Evolutionary conservation across 1,140 invertebrate genomes (phyloP), one percentile per base, ranked within the genome.

Genomic region (Portunus trituberculatus): DNA sequence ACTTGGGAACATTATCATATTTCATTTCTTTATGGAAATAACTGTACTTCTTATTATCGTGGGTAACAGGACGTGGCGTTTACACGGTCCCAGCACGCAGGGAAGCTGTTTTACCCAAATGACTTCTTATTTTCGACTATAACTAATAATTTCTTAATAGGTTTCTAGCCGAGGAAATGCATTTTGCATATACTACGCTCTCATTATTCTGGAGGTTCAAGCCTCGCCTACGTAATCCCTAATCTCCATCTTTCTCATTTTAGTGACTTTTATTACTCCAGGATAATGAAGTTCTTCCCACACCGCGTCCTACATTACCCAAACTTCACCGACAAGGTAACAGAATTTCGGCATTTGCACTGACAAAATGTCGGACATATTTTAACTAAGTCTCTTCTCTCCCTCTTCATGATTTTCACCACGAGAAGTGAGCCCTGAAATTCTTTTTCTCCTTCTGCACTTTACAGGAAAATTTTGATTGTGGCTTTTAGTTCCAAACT

Each of bases 241-340:
- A n/a, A 76, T 76, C 67, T n/a, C n/a, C 67, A 76, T 76, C 67
- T 76, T 76, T 76, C 67, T 76, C 67, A 76, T 76, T 76, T 76
- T 25, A 76, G 67, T 25, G 67, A 76, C 67, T 59, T 59, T 59
- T 59, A 59, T 59, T 76, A 76, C 67, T 76, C 67, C 20, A 76
- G 67, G 20, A 76, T 76, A 76, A 76, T 76, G 67, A 76, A 76
- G 67, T n/a, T 76, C 67, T 76, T 76, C 16, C 67, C 67, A 2
- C 67, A 76, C 10, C 25, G 67, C 20, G 67, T 76, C 67, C 67
- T 76, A 8, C 67, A n/a, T 76, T 76, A 76, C 67, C 67, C 67
- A 76, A 76, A 76, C 67, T 76, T 76, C 67, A 76, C 20, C 67
- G n/a, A 76, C 67, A 25, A 76, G 20, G 20, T 76, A 25, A 76